A percentile compares a stretch with the other conserved stretches of the same genome.
Conservation (phyloP, 2,113 vertebrate species). For the Herpailurus yagouaroundi region DNA sequence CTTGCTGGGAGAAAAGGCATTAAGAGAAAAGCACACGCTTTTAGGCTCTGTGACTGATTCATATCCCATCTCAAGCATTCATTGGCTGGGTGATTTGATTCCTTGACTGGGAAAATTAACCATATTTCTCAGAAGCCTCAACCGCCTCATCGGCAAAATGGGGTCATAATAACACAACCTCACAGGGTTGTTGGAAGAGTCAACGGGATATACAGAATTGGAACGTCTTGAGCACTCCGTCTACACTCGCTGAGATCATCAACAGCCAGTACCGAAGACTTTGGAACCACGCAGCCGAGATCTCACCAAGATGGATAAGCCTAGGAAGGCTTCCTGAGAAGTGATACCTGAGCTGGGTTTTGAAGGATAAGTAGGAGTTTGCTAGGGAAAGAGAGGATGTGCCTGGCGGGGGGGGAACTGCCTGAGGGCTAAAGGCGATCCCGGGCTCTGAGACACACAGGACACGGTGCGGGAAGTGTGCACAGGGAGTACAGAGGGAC, state of each 20-base stretch:
- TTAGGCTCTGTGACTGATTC: not conserved
- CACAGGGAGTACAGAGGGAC: accelerated
- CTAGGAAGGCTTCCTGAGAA: not conserved
- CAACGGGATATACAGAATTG: not conserved
- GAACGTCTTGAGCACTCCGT: accelerated
- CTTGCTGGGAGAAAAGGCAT: not conserved
- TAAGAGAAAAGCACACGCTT: not conserved
- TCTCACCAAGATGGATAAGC: not conserved
- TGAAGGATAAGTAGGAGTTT: conserved; percentile 12
- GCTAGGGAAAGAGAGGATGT: not conserved
- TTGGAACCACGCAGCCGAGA: not conserved
- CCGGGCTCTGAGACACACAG: not conserved
- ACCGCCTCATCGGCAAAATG: not conserved
- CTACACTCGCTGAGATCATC: not conserved
- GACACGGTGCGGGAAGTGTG: accelerated
- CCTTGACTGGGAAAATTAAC: not conserved
- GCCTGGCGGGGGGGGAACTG: not conserved
- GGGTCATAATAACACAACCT: not conserved
- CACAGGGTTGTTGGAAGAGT: not conserved
- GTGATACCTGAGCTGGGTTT: not conserved
- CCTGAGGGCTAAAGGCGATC: not conserved
- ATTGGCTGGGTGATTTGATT: not conserved
- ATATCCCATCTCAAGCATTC: not conserved
- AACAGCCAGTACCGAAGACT: not conserved
- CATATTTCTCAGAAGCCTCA: not conserved